Base-by-base conservation (phyloP, 2,888 invertebrate genomes). In the Andrena marginata region DNA sequence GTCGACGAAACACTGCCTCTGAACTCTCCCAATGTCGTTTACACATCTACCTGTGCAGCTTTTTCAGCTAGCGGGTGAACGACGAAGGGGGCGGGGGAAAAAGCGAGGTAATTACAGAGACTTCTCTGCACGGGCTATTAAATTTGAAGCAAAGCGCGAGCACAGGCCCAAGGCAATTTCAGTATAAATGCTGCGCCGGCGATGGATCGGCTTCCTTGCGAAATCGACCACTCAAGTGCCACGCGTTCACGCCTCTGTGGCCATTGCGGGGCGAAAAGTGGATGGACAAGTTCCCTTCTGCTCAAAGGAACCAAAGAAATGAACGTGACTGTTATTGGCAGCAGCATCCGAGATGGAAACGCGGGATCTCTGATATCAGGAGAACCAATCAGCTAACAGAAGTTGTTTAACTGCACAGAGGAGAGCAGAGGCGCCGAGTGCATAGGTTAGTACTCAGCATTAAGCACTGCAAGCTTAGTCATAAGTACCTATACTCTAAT, bases 11-110 rank as follows among this genome's bases (percentile, higher is more conserved):
- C 74, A 78, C 71, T 16, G 62, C 33, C 72, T 69, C 48, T 77
- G 73, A 70, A 81, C 81, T 70, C 81, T 60, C 72, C 49, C 77
- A 73, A 77, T 73, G 77, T 82, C 82, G 74, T 84, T 84, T 78
- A 75, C 78, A 82, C 78, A 62, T 70, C 51, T 62, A 54, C 60
- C 16, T 10, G 65, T 48, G 60, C 33, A 62, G 42, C 70, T 81
- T 78, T 83, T 83, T 83, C 70, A 51, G 56, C 42, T 56, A 49
- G 29, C 72, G 72, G 64, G 3, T 59, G 49, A 64, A 64, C 49
- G 59, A 56, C 54, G 20, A n/a, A 2, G 54, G 10, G 20, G 51
- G 54, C 7, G 26, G 64, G 29, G 51, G 65, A 73, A 81, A 83
- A 82, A 70, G 56, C 62, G 48, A 59, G 59, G 54, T 82, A 82